Evolutionary conservation across 2,888 invertebrate genomes (phyloP), one percentile per base, ranked within the genome.

Genomic region (Blastobasis adustella): DNA sequence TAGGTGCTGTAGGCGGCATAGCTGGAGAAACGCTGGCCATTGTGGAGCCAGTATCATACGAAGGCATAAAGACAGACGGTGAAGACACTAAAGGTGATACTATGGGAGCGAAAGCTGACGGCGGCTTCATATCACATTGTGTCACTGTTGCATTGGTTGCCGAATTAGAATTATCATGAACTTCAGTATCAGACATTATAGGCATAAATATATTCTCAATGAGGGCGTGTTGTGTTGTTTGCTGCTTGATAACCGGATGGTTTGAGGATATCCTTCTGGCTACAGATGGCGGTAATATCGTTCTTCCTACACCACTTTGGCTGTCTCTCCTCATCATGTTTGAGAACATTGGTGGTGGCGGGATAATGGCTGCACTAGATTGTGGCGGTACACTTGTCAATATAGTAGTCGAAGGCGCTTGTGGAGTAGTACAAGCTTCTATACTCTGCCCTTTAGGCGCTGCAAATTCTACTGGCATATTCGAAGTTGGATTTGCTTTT

Each of bases 331-430:
- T 68, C 37, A 62, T 57, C 39, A 71, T 45, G 49, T 79, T 76
- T 1, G 83, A 79, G 58, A 85, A 86, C 82, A 82, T 84, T 0
- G 84, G 82, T 1, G 87, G 88, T 4, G 86, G 87, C 6, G 87
- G 83, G 51, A 86, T 82, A 0, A 81, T 70, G 36, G 69, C 61
- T 6, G 71, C 60, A 45, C 49, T 63, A 23, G 58, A 10, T 42
- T 53, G 37, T 47, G 47, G 10, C 51, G 54, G 37, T 23, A 23
- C 23, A 23, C 3, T 23, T 23, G 23, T 23, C 23, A 23, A 23
- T 23, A 23, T 23, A 23, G 23, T 23, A 23, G 23, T 23, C 23
- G 23, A 3, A 23, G 23, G 23, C 23, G 23, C 23, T 23, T 23
- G 23, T 23, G 23, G 23, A 2, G 23, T 23, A 1, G 23, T 23